Evolutionary conservation across 2,113 vertebrate genomes (phyloP).

Genomic region (Callopanchax toddi): DNA sequence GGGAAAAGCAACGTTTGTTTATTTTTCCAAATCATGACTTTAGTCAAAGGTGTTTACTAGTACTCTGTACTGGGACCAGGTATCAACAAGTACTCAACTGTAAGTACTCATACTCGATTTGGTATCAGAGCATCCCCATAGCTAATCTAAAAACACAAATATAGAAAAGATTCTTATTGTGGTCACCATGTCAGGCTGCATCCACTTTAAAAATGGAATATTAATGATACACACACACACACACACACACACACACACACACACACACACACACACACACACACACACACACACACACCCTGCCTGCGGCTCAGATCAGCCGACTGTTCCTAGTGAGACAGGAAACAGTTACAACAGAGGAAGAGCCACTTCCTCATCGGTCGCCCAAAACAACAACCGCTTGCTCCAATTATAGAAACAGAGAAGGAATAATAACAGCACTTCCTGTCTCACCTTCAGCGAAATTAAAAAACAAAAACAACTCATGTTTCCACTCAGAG

Average conservation of each 20-base stretch:
- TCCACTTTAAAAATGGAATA: no score
- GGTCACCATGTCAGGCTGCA: no score
- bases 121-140: no score
- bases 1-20: no score
- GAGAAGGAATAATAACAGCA: constrained; percentile 36
- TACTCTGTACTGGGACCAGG: no score
- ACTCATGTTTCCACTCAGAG: constrained; percentile 47
- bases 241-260: neutral
- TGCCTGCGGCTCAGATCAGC: constrained; percentile 25
- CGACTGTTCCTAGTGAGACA: constrained; percentile 66
- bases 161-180: no score
- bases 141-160: no score
- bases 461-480: constrained; percentile 25
- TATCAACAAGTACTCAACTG: no score
- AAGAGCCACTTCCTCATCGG: constrained; percentile 79
- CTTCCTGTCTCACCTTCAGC: constrained; percentile 14
- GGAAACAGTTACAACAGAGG: constrained; percentile 73
- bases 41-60: no score
- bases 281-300: neutral
- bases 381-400: constrained; percentile 58
- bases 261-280: constrained; percentile 7
- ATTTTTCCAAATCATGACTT: no score
- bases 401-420: constrained; percentile 61
- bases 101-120: no score
- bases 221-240: neutral